Conservation (phyloP, 2,113 vertebrate genomes). For the Bothrops jararaca region DNA sequence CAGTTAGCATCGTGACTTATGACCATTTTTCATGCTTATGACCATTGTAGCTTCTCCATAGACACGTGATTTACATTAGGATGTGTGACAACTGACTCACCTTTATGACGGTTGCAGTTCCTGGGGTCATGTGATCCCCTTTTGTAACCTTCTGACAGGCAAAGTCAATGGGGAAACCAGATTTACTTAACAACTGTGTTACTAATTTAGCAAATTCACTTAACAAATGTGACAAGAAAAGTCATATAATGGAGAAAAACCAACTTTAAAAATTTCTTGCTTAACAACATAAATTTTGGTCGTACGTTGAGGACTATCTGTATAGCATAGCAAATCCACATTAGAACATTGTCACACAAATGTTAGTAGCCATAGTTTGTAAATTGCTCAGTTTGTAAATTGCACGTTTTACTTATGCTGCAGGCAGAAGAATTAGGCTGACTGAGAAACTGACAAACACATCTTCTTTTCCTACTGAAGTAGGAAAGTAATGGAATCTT, state of each 20-base stretch:
- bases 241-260: background rate
- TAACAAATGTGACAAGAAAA: background rate
- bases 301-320: background rate
- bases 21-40: background rate
- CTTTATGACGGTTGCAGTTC: background rate
- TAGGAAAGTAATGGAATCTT: slow-evolving; percentile 23
- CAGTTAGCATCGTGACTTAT: background rate
- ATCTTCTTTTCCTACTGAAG: background rate
- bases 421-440: slow-evolving; percentile 23
- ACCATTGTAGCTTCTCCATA: background rate
- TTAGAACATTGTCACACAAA: slow-evolving; percentile 8
- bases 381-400: slow-evolving; percentile 35
- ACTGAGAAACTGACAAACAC: slow-evolving; percentile 12
- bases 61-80: background rate
- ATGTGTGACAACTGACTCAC: background rate
- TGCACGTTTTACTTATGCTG: slow-evolving; percentile 31
- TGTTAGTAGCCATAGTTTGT: background rate
- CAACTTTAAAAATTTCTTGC: background rate
- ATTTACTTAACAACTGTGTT: background rate
- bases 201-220: background rate
- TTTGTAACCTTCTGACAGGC: background rate
- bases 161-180: background rate
- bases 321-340: slow-evolving; percentile 5
- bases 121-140: background rate
- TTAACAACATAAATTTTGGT: background rate